phyloP scores from a whole-genome alignment of 2,797 vertebrate genomes.

The Alca torda region DNA sequence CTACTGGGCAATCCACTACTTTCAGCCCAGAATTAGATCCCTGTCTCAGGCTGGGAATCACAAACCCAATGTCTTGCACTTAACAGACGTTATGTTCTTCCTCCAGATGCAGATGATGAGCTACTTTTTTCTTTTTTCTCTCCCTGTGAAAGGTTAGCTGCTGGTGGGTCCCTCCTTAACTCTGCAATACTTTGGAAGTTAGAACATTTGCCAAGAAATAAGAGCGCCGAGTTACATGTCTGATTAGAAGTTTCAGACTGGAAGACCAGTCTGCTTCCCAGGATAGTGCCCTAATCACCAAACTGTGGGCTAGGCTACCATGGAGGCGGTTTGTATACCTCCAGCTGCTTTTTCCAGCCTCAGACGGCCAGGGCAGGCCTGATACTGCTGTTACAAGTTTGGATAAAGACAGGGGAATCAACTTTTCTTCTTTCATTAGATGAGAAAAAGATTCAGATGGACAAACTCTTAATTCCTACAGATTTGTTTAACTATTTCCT shows the following conservation, averaged over 20 bases:
- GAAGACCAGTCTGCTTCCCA: neutral
- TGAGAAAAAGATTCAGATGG: neutral
- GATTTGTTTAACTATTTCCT: neutral
- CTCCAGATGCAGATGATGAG: neutral
- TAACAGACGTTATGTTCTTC: neutral
- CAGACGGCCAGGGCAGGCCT: neutral
- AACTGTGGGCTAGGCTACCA: neutral
- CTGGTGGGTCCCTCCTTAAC: neutral
- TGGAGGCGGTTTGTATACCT: neutral
- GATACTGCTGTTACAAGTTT: neutral
- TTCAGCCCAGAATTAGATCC: neutral
- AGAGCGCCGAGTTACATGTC: neutral
- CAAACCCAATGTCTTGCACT: neutral
- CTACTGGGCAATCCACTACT: too few species aligned
- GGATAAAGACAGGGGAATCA: neutral
- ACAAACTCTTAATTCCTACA: neutral
- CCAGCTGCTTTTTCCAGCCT: neutral
- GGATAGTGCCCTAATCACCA: neutral
- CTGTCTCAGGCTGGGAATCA: neutral
- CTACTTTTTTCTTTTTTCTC: neutral
- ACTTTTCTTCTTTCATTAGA: neutral
- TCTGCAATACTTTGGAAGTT: neutral
- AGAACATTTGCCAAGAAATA: neutral
- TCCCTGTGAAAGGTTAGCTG: neutral
- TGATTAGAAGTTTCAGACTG: neutral